Evolutionary conservation across 2,888 invertebrate species (phyloP).

Genomic region (Thereva nobilitata): DNA sequence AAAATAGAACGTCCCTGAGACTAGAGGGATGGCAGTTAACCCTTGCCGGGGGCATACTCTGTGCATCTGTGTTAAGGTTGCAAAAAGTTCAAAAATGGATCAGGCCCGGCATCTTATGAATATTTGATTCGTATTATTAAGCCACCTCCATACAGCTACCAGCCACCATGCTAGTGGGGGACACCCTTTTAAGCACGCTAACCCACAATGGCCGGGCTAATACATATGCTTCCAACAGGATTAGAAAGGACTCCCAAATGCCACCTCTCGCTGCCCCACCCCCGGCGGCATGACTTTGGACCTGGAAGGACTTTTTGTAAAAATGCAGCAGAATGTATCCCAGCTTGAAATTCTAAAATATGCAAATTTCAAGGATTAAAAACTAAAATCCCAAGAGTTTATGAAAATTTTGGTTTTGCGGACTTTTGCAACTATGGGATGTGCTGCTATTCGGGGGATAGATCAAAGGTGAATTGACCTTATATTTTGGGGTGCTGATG

Average conservation of each 20-base stretch:
- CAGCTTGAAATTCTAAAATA: constrained; percentile 27
- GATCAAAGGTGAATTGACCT: constrained; percentile 26
- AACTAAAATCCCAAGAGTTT: constrained; percentile 32
- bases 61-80: constrained; percentile 18
- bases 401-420: constrained; percentile 26
- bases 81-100: constrained; percentile 34
- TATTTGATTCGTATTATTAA: constrained; percentile 38
- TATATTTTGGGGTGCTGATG: constrained; percentile 5
- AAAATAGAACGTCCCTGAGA: constrained; percentile 9
- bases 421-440: background rate
- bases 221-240: no score
- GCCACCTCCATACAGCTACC: constrained; percentile 17
- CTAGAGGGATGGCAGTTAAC: constrained; percentile 4
- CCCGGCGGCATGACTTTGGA: no score
- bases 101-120: constrained; percentile 34
- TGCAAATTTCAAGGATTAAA: constrained; percentile 35
- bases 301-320: no score
- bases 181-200: no score
- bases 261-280: no score
- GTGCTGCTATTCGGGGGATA: background rate
- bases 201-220: no score
- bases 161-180: background rate
- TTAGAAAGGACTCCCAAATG: no score
- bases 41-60: constrained; percentile 3
- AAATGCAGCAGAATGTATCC: constrained; percentile 19